Percentiles rank a stretch among this genome's conserved stretches.
Evolutionary conservation across 1,140 invertebrate genomes (phyloP).

Genomic region (Manduca sexta): DNA sequence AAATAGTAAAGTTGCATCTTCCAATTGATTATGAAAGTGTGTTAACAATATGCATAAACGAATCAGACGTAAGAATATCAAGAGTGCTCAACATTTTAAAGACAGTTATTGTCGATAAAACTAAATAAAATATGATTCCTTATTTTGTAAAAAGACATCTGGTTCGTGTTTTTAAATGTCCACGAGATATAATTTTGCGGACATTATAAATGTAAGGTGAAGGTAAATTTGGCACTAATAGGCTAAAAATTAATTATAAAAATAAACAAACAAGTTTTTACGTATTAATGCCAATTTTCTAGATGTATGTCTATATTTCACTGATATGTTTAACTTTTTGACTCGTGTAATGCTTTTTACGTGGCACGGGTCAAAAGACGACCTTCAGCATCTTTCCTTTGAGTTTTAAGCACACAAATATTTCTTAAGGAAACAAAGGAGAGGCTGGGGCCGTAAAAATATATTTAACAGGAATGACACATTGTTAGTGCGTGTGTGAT

Average conservation of each 20-base stretch:
- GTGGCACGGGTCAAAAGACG: too few species aligned
- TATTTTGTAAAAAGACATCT: not conserved
- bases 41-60: not conserved
- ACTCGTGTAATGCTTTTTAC: too few species aligned
- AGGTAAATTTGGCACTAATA: slow-evolving; percentile 26
- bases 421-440: not conserved
- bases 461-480: slow-evolving; percentile 35
- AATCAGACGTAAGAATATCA: not conserved
- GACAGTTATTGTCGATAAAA: too few species aligned
- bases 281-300: slow-evolving; percentile 21
- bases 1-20: not conserved
- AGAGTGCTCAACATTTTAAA: too few species aligned
- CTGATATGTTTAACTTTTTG: slow-evolving; percentile 3
- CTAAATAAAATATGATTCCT: too few species aligned
- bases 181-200: slow-evolving; percentile 23
- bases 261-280: slow-evolving; percentile 6
- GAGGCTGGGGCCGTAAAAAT: not conserved
- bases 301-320: slow-evolving; percentile 27
- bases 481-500: slow-evolving; percentile 47
- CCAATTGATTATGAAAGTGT: slow-evolving; percentile 1
- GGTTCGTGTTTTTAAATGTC: not conserved
- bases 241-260: not conserved
- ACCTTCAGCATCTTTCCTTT: too few species aligned
- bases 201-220: slow-evolving; percentile 32
- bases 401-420: not conserved